Evolutionary conservation across 2,888 invertebrate genomes (phyloP).

Genomic region (Neoascia interrupta): DNA sequence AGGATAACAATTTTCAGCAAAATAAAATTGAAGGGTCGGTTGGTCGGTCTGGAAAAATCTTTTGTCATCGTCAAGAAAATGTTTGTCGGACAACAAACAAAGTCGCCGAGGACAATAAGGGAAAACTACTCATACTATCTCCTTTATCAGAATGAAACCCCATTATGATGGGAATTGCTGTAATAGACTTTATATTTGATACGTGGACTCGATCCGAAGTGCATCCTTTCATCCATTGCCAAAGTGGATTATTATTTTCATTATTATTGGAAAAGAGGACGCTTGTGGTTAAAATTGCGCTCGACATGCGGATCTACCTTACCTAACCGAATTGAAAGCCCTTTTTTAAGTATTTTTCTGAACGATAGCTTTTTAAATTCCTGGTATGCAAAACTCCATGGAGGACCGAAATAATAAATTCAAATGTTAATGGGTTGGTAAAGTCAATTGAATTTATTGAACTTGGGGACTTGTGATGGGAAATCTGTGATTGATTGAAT

Average conservation of each 20-base stretch:
- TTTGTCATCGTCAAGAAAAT: slow-evolving; percentile 64
- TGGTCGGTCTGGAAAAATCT: slow-evolving; percentile 35
- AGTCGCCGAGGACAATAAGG: slow-evolving; percentile 37
- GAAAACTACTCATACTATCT: slow-evolving; percentile 11
- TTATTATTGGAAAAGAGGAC: slow-evolving; percentile 38
- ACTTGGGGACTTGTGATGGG: slow-evolving; percentile 16
- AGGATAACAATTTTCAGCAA: slow-evolving; percentile 67
- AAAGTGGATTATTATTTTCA: slow-evolving; percentile 65
- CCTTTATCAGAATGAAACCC: slow-evolving; percentile 59
- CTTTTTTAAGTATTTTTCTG: no score
- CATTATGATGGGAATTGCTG: slow-evolving; percentile 64
- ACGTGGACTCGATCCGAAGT: slow-evolving; percentile 47
- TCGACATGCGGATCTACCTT: no score
- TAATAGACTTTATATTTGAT: slow-evolving; percentile 64
- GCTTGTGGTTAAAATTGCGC: no score
- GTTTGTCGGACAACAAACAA: slow-evolving; percentile 61
- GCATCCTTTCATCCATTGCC: slow-evolving; percentile 25
- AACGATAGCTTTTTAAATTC: no score
- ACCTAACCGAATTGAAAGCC: no score
- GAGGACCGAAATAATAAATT: slow-evolving; percentile 47
- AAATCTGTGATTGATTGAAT: slow-evolving; percentile 58
- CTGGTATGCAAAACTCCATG: background rate
- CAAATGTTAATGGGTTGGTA: slow-evolving; percentile 54
- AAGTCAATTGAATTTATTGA: slow-evolving; percentile 53
- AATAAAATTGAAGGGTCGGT: slow-evolving; percentile 45